A percentile compares a stretch with the other conserved stretches of the same genome.
Evolutionary conservation across 2,113 vertebrate genomes (phyloP).

Genomic region (Ginglymostoma cirratum): DNA sequence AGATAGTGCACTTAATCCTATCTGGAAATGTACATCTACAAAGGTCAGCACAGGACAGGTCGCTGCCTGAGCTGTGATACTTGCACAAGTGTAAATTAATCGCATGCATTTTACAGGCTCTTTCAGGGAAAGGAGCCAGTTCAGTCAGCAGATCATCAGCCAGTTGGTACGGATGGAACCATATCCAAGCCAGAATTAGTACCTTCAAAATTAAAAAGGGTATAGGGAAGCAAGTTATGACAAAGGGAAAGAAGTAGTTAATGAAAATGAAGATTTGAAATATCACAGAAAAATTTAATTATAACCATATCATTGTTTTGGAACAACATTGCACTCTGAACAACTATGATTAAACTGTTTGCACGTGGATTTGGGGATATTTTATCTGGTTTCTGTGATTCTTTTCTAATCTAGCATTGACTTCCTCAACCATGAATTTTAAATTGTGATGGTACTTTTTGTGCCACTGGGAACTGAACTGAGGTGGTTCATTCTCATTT

Average conservation of each 20-base stretch:
- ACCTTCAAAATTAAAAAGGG: not conserved
- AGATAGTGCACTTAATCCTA: not conserved
- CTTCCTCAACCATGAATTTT: not conserved
- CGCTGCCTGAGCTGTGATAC: not conserved
- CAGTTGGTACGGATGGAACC: not conserved
- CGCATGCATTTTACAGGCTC: not conserved
- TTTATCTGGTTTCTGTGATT: not conserved
- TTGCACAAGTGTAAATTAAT: not conserved
- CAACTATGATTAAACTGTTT: not conserved
- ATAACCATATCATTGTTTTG: not conserved
- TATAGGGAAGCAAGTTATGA: not conserved
- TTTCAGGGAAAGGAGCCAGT: not conserved
- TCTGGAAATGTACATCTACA: not conserved
- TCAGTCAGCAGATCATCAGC: not conserved
- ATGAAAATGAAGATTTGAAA: not conserved
- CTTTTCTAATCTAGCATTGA: not conserved
- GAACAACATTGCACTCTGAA: not conserved
- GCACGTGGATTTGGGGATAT: not conserved
- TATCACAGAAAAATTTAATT: not conserved
- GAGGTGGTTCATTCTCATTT: not conserved
- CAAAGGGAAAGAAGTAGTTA: not conserved
- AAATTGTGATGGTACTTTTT: not conserved
- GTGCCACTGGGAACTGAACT: not conserved
- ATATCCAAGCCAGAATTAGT: not conserved
- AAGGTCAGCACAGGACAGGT: not conserved